These are phyloP conservation scores for Rousettus leschenaultii DNA, from an alignment of 2,113 vertebrate genomes.

Conservation along the genomic window DNA sequence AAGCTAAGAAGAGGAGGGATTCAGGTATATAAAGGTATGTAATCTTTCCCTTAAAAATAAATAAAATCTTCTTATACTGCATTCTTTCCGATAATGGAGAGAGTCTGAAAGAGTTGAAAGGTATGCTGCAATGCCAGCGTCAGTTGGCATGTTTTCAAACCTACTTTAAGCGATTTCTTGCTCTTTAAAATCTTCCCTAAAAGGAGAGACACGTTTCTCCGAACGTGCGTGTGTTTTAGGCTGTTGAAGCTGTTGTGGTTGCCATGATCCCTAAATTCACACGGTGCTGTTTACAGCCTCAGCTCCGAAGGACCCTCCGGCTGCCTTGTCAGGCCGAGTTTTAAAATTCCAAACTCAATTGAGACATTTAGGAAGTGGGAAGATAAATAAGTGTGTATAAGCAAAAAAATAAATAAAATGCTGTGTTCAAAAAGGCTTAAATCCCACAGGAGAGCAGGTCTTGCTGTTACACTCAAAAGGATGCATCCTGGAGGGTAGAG, in stretches of 20 bases:
- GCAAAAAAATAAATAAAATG: not conserved
- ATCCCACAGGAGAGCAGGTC: not conserved
- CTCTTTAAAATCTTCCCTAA: not conserved
- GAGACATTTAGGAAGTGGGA: not conserved
- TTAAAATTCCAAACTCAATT: constrained; percentile 16
- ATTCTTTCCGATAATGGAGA: constrained; percentile 49
- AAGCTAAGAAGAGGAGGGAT: not conserved
- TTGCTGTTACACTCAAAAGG: not conserved
- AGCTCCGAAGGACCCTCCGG: not conserved
- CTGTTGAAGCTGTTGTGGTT: accelerated
- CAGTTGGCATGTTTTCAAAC: constrained; percentile 11
- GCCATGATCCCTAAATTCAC: not conserved
- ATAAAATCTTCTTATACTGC: not conserved
- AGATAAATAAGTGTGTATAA: not conserved
- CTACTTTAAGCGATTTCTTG: not conserved
- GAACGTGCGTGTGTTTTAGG: not conserved
- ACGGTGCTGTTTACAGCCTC: not conserved
- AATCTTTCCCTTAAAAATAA: not conserved
- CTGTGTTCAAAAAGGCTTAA: not conserved
- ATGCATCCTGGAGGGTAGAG: not conserved
- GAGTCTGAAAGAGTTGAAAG: not conserved
- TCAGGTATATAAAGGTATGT: not conserved
- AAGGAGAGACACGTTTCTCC: not conserved
- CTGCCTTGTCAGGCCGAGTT: not conserved
- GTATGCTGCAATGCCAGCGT: not conserved